These are phyloP conservation scores for Gobionotothen gibberifrons DNA, from an alignment of 2,797 vertebrate species.

Conservation along the genomic window DNA sequence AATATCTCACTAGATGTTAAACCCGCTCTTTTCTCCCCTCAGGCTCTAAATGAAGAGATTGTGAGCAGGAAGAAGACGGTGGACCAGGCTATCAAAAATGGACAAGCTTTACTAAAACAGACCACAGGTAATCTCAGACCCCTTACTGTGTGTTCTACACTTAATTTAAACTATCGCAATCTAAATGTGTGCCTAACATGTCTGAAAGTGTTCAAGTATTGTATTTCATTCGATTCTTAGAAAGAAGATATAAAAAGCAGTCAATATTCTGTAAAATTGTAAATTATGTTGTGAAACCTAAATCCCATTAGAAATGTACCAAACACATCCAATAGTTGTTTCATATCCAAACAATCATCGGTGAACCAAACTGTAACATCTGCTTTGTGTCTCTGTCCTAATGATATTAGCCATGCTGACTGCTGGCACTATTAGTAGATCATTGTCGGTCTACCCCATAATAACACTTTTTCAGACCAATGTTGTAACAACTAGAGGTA, in stretches of 20 bases:
- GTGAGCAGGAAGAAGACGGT: constrained; percentile 96
- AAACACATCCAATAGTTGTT: not conserved
- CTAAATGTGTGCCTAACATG: not conserved
- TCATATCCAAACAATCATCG: constrained; percentile 41
- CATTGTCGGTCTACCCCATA: constrained; percentile 19
- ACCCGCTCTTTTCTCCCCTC: not conserved
- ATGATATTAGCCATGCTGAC: constrained; percentile 32
- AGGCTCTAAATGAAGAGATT: constrained; percentile 97
- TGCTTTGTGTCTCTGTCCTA: constrained; percentile 43
- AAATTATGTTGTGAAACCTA: not conserved
- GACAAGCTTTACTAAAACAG: constrained; percentile 96
- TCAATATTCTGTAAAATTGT: not conserved
- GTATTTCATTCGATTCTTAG: not conserved
- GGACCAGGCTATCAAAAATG: constrained; percentile 97
- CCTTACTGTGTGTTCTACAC: not conserved
- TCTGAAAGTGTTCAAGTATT: not conserved
- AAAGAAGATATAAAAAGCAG: not conserved
- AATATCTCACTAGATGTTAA: not conserved
- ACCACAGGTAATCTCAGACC: constrained; percentile 89
- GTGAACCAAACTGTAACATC: constrained; percentile 42
- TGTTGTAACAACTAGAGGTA: constrained; percentile 7
- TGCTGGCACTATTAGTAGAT: constrained; percentile 8
- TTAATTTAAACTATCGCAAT: not conserved
- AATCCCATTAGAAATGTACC: not conserved
- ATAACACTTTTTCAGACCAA: not conserved